Conservation (phyloP, 2,797 vertebrate genomes). For the Linurgus olivaceus region DNA sequence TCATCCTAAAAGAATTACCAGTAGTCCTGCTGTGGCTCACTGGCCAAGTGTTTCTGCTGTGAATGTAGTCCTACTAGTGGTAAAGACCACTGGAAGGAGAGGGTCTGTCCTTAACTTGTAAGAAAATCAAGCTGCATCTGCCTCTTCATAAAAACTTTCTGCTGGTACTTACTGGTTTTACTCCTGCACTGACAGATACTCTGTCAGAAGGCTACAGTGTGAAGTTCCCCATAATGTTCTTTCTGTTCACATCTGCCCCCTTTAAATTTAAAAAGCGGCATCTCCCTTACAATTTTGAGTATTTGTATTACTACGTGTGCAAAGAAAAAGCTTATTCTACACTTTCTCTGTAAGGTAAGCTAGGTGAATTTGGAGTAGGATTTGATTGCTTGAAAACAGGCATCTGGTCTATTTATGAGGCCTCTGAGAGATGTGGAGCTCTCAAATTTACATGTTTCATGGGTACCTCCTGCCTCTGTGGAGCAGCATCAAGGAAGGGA, state of each 20-base stretch:
- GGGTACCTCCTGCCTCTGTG: background rate
- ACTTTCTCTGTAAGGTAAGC: background rate
- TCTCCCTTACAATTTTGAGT: background rate
- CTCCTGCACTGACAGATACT: background rate
- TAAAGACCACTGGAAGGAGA: background rate
- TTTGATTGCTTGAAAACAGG: background rate
- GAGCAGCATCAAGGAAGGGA: background rate
- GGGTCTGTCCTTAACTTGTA: background rate
- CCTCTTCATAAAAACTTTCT: background rate
- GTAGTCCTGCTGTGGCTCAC: background rate
- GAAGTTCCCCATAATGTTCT: background rate
- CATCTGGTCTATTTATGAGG: background rate
- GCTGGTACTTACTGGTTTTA: background rate
- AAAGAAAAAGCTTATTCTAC: background rate
- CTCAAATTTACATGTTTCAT: rapidly evolving
- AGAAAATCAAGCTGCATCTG: background rate
- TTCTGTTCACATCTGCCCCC: background rate
- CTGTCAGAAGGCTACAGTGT: background rate
- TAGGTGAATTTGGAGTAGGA: background rate
- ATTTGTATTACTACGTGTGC: background rate
- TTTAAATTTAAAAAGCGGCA: background rate
- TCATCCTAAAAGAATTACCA: background rate
- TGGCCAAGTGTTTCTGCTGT: background rate
- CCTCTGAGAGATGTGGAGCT: background rate
- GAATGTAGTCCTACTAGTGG: background rate